Base-by-base conservation (phyloP, 2,797 vertebrate species). In the Sylvilagus floridanus region DNA sequence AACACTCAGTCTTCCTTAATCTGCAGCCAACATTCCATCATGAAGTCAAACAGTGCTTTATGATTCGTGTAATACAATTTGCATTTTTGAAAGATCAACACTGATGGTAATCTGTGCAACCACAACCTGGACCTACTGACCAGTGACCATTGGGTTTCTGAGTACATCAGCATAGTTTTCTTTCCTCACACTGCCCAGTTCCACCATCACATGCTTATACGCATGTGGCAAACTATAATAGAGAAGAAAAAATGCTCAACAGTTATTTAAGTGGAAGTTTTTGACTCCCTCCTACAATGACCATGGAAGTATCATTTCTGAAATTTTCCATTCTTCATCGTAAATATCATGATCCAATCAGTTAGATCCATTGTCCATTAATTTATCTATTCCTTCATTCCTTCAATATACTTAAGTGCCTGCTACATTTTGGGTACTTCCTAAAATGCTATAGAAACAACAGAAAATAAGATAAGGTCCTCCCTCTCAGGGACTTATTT, bases 261-360 rank as follows among this genome's bases (percentile, higher is more conserved):
- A 16, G 12, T 28, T 73, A 84, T 60, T 76, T 57, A 57, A 22
- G 9, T 22, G 84, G 63, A 93, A 92, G 71, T 37, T 86, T 68
- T 14, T 32, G 52, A 76, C 14, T 26, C 11, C 63, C 60, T 76
- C 4, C 10, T 26, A 60, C 17, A 68, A 73, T 11, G 28, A 78
- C 4, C 72, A 22, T 7, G 35, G 35, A 92, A 88, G 19, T 42
- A 16, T 75, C 32, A 37, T 52, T 32, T 71, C 76, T 81, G 42
- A 83, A 60, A 76, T 35, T 21, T 90, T 78, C 47, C n/a, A 86
- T 90, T 77, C 75, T 75, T 92, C 21, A 19, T 77, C 63, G 69
- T 22, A 89, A 57, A 87, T 32, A 86, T n/a, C 63, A 82, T 32
- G n/a, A 83, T 35, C 37, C 28, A 65, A 75, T 85, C 60, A 16